Evolutionary conservation across 1,140 invertebrate species (phyloP), one percentile per base, ranked within the genome.

Genomic region (Ceratitis capitata): DNA sequence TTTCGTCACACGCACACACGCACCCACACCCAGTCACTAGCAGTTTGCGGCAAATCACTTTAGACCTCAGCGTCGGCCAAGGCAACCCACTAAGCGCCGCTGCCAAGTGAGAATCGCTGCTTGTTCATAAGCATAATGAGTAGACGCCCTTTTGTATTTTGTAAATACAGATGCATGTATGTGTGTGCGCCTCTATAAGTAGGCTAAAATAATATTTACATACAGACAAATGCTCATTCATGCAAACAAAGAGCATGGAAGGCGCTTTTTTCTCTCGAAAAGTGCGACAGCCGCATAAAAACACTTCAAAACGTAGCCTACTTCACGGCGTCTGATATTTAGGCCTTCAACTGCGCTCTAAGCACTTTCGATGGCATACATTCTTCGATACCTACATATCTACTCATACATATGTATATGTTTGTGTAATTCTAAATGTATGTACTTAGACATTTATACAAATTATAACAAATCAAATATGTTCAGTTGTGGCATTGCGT

Each of bases 401-500:
- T 69, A 69, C 61, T 29, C 39, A 16, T 64, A 23, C 47, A 12
- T 32, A 53, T 69, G 29, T 69, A 23, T 7, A 16, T 39, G 32
- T 26, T 23, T n/a, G 0, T 35, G 51, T 56, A 12, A 12, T 47
- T 47, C n/a, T n/a, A 3, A 56, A 56, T n/a, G 14, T 9, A 56
- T 23, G n/a, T 6, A 56, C 51, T 56, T 56, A 56, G 29, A 32
- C 58, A 29, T 26, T 32, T 61, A 29, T 61, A 61, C 23, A 61
- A 61, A 61, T 61, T 61, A 61, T 61, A 61, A 29, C 29, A 61
- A 61, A 61, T 61, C 26, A 61, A 61, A 61, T 61, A 61, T 32
- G 23, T 32, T 32, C 12, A 26, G 29, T 61, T 61, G 58, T 61
- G n/a, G n/a, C n/a, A n/a, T n/a, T n/a, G n/a, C n/a, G n/a, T n/a